These are phyloP conservation scores for Rotaria macrura DNA, from an alignment of 2,888 invertebrate genomes.

Conservation along the genomic window DNA sequence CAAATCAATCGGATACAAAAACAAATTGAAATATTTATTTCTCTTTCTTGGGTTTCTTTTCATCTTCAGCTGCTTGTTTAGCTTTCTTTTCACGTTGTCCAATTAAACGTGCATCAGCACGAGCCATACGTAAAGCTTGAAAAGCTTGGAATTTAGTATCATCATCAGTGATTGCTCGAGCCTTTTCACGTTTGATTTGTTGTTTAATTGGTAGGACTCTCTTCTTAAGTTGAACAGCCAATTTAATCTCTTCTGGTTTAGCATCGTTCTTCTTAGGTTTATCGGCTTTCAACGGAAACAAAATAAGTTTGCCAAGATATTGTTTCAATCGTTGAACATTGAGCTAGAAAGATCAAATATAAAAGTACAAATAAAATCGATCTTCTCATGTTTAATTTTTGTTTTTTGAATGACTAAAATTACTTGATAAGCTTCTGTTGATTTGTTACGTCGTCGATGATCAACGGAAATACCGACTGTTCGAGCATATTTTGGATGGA, in stretches of 20 bases:
- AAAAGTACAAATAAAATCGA: too few relatives aligned
- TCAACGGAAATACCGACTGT: conserved; percentile 92
- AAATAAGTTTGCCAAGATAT: conserved; percentile 31
- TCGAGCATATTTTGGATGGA: conserved; percentile 73
- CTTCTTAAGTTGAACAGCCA: neutral
- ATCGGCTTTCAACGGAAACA: conserved; percentile 28
- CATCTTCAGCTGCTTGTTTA: conserved; percentile 33
- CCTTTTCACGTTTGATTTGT: conserved; percentile 22
- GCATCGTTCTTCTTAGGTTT: conserved; percentile 31
- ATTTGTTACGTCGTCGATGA: conserved; percentile 82
- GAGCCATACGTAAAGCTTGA: conserved; percentile 27
- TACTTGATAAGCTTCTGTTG: conserved; percentile 68
- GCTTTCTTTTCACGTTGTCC: conserved; percentile 33
- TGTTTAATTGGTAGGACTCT: conserved; percentile 24
- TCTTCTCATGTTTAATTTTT: too few relatives aligned
- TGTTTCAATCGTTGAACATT: conserved; percentile 34
- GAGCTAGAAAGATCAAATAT: neutral
- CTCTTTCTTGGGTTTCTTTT: conserved; percentile 28
- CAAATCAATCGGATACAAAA: neutral
- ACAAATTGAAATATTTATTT: neutral
- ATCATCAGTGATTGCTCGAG: conserved; percentile 25
- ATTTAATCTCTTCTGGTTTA: conserved; percentile 24
- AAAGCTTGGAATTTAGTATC: conserved; percentile 29
- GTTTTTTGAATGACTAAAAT: neutral
- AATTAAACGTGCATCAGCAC: conserved; percentile 29